phyloP scores from a whole-genome alignment of 2,113 vertebrate genomes.

The Tragelaphus imberbis region DNA sequence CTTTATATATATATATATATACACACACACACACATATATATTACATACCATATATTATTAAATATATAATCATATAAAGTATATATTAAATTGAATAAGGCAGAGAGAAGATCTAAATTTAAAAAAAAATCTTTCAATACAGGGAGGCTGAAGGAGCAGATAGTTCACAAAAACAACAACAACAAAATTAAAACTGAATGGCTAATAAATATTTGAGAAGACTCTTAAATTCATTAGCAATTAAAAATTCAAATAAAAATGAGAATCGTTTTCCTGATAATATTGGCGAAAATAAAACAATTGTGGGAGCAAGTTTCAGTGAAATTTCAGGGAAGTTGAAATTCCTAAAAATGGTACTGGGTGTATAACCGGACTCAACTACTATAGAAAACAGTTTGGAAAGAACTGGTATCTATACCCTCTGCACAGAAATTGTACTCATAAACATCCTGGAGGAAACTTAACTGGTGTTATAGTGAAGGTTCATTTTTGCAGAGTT shows the following conservation, averaged over 20 bases:
- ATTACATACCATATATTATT: background rate
- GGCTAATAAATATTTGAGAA: background rate
- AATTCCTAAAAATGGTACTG: background rate
- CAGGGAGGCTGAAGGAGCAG: background rate
- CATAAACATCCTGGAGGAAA: background rate
- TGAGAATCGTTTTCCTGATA: background rate
- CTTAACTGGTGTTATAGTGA: background rate
- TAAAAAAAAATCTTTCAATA: background rate
- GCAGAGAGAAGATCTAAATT: constrained; percentile 1
- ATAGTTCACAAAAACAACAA: background rate
- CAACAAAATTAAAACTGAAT: background rate
- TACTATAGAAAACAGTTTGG: background rate
- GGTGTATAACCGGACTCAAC: background rate
- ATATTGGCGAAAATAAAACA: background rate
- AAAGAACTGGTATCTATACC: background rate
- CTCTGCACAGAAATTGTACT: background rate
- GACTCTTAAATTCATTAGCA: background rate
- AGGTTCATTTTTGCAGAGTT: background rate
- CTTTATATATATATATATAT: background rate
- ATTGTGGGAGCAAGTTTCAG: background rate
- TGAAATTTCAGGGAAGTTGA: background rate
- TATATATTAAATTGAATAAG: background rate
- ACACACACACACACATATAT: too few relatives aligned
- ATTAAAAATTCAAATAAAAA: background rate
- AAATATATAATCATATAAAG: background rate